Evolutionary conservation across 1,140 invertebrate genomes (phyloP).

Genomic region (Heliconius himera): DNA sequence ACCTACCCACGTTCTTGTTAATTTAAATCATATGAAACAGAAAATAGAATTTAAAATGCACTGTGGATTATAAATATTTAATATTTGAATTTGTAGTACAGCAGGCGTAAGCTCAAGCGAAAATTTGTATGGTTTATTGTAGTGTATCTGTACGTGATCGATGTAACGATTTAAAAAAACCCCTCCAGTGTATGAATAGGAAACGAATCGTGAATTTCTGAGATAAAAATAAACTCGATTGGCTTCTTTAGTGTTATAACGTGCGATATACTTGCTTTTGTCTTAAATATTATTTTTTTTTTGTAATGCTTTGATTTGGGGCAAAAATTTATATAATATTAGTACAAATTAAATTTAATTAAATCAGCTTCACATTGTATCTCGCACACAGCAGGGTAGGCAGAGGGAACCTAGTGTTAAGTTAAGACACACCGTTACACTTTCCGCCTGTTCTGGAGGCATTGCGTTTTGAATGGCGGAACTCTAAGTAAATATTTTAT

Average conservation of each 20-base stretch:
- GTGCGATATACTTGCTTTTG: neutral
- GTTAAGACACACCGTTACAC: no score
- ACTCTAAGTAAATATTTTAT: no score
- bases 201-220: slow-evolving; percentile 47
- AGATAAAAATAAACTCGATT: slow-evolving; percentile 10
- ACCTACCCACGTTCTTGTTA: neutral
- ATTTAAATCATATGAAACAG: slow-evolving; percentile 24
- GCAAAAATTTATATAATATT: no score
- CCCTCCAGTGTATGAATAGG: slow-evolving; percentile 64
- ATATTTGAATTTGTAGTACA: slow-evolving; percentile 53
- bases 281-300: neutral
- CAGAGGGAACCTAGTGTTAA: no score
- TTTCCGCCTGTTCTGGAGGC: no score
- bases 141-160: slow-evolving; percentile 71
- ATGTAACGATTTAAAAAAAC: slow-evolving; percentile 69
- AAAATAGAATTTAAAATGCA: slow-evolving; percentile 43
- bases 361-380: no score
- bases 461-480: no score
- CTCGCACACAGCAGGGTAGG: no score
- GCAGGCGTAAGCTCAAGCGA: slow-evolving; percentile 70
- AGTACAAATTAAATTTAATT: no score
- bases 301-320: neutral
- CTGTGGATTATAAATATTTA: slow-evolving; percentile 40
- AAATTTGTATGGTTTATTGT: slow-evolving; percentile 79
- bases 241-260: neutral